Conservation (phyloP, 2,888 invertebrate genomes). For the Bellardia pandia region DNA sequence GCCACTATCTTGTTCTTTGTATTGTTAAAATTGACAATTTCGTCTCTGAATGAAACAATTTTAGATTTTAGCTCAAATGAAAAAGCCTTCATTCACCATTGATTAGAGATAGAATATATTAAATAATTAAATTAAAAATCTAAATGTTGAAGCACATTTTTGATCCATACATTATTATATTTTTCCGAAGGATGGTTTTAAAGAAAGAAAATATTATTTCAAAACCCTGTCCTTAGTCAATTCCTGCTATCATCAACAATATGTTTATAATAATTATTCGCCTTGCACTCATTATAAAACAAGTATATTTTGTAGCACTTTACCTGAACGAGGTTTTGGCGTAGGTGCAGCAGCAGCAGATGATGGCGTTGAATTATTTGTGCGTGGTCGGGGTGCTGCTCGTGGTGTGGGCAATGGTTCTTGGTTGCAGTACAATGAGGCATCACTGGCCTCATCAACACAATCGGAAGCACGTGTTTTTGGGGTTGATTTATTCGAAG, state of each 20-base stretch:
- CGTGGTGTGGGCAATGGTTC: constrained; percentile 82
- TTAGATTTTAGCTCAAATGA: no score
- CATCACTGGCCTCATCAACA: constrained; percentile 84
- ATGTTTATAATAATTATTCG: background rate
- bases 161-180: no score
- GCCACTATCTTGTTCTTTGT: no score
- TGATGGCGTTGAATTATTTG: constrained; percentile 39
- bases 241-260: background rate
- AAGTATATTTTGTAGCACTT: constrained; percentile 57
- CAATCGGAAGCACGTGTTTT: constrained; percentile 77
- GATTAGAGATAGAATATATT: no score
- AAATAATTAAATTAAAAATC: no score
- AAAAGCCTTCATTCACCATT: no score
- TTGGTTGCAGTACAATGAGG: constrained; percentile 79
- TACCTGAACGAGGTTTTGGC: constrained; percentile 84
- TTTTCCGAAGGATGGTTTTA: no score
- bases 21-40: no score
- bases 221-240: constrained; percentile 8
- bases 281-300: background rate
- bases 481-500: constrained; percentile 63
- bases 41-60: no score
- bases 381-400: constrained; percentile 81
- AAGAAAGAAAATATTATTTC: constrained; percentile 15
- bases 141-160: no score
- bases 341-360: constrained; percentile 78